A percentile compares a stretch with the other conserved stretches of the same genome.
Conservation (phyloP, 2,888 invertebrate species). For the Boloria euphrosyne region DNA sequence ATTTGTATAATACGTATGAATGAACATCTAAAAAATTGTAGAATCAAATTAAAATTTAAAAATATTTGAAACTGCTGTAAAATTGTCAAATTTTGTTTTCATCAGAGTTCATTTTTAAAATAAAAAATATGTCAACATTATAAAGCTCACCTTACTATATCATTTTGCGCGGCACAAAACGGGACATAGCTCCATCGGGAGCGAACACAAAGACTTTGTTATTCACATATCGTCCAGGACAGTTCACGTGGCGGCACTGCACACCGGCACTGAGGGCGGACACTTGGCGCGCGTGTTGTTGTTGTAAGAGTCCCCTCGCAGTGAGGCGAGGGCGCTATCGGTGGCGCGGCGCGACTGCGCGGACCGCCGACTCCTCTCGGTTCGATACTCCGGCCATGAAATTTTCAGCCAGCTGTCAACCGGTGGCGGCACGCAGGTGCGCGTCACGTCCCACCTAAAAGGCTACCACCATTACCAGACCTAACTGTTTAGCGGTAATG, state of each 20-base stretch:
- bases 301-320: constrained; percentile 52
- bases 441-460: constrained; percentile 48
- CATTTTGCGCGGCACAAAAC: constrained; percentile 66
- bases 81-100: background rate
- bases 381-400: constrained; percentile 81
- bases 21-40: constrained; percentile 16
- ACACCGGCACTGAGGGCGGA: constrained; percentile 53
- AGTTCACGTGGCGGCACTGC: constrained; percentile 60
- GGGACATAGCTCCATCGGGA: constrained; percentile 63
- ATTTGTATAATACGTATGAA: constrained; percentile 31
- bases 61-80: background rate
- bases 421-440: constrained; percentile 73
- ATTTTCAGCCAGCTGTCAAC: constrained; percentile 79
- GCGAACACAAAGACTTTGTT: constrained; percentile 54
- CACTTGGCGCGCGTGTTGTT: constrained; percentile 59
- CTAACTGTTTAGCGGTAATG: constrained; percentile 4
- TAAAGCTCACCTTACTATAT: constrained; percentile 74
- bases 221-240: constrained; percentile 60
- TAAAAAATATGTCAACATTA: background rate
- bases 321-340: constrained; percentile 58
- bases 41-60: background rate
- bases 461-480: constrained; percentile 22
- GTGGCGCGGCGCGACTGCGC: constrained; percentile 71
- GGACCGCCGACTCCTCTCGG: constrained; percentile 58
- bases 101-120: background rate